Conservation (phyloP, 2,888 invertebrate species). For the Drosophila paracracens region DNA sequence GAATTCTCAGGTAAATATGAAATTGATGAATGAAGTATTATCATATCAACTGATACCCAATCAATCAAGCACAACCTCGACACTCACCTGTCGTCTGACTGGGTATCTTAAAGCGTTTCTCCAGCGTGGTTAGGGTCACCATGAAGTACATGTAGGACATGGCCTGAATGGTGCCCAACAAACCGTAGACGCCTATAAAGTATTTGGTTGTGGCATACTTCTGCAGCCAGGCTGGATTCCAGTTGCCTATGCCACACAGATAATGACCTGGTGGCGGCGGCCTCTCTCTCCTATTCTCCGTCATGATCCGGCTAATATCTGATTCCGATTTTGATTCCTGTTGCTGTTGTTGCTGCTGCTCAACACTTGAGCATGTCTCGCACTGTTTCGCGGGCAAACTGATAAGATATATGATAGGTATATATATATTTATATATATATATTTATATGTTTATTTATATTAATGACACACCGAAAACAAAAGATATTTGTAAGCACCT, state of each 20-base stretch:
- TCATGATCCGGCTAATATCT: slow-evolving; percentile 35
- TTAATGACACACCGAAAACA: slow-evolving; percentile 10
- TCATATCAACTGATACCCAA: slow-evolving; percentile 2
- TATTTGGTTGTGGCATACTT: slow-evolving; percentile 87
- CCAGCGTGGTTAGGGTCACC: slow-evolving; percentile 88
- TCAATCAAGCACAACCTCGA: slow-evolving; percentile 32
- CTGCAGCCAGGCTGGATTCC: slow-evolving; percentile 87
- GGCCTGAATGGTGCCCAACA: slow-evolving; percentile 88
- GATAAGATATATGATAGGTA: slow-evolving; percentile 33
- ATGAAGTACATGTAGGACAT: slow-evolving; percentile 89
- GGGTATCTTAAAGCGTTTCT: slow-evolving; percentile 89
- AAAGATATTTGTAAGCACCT: not conserved
- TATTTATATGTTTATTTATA: not conserved
- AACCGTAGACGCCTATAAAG: slow-evolving; percentile 88
- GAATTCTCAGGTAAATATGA: not conserved
- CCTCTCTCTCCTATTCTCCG: slow-evolving; percentile 55
- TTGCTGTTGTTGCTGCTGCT: slow-evolving; percentile 16
- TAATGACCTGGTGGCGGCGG: slow-evolving; percentile 67
- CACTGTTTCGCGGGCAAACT: not conserved
- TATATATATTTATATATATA: slow-evolving; percentile 15
- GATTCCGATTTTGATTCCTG: not conserved
- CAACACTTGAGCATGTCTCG: slow-evolving; percentile 42
- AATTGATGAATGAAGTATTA: not conserved
- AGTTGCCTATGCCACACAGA: slow-evolving; percentile 86
- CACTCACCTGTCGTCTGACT: slow-evolving; percentile 88